Evolutionary conservation across 2,888 invertebrate genomes (phyloP).

Genomic region (Argyresthia goedartella): DNA sequence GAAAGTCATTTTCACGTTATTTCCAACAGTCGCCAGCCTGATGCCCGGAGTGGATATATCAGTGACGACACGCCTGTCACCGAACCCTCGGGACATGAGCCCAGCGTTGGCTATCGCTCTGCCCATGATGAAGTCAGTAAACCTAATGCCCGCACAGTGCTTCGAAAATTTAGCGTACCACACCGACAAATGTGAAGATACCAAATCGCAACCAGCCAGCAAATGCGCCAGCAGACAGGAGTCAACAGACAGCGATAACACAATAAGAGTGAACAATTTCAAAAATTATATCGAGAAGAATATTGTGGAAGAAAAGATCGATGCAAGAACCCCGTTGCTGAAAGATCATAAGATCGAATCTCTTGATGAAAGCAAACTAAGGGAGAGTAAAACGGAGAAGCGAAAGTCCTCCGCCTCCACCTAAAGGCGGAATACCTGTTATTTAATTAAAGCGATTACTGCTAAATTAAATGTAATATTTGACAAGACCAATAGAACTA

Average conservation of each 20-base stretch:
- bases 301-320: constrained; percentile 41
- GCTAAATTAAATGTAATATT: constrained; percentile 10
- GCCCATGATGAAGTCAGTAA: constrained; percentile 72
- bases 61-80: constrained; percentile 75
- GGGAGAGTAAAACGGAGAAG: constrained; percentile 56
- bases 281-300: constrained; percentile 48
- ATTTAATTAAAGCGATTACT: constrained; percentile 4
- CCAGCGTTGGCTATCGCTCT: constrained; percentile 73
- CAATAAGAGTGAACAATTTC: constrained; percentile 44
- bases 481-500: constrained; percentile 44
- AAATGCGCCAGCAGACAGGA: constrained; percentile 43
- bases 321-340: constrained; percentile 54
- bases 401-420: constrained; percentile 64
- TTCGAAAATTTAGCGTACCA: constrained; percentile 65
- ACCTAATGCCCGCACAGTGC: constrained; percentile 55
- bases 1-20: constrained; percentile 7
- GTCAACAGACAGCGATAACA: constrained; percentile 44
- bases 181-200: constrained; percentile 39
- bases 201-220: constrained; percentile 23
- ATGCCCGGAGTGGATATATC: constrained; percentile 73
- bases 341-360: constrained; percentile 63
- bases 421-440: constrained; percentile 23
- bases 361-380: constrained; percentile 54
- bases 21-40: constrained; percentile 56
- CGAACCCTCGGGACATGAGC: constrained; percentile 76